These are phyloP conservation scores for Creontiades dilutus DNA, from an alignment of 2,888 invertebrate genomes.

Conservation along the genomic window DNA sequence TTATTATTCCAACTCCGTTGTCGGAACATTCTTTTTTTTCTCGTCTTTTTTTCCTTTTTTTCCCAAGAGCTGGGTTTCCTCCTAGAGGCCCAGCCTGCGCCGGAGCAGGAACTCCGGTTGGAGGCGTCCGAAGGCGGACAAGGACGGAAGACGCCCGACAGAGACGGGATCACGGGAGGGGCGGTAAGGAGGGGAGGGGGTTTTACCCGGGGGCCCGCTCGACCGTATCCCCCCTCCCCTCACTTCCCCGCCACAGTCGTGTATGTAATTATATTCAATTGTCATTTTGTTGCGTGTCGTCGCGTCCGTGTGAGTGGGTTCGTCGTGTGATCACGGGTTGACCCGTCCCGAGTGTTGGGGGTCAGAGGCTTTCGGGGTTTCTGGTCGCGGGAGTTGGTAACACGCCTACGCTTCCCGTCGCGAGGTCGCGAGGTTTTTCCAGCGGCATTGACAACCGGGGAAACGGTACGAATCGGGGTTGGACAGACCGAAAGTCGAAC, in stretches of 20 bases:
- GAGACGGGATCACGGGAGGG: constrained; percentile 9
- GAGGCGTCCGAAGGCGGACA: constrained; percentile 67
- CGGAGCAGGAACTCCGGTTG: constrained; percentile 70
- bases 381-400: constrained; percentile 11
- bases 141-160: constrained; percentile 60
- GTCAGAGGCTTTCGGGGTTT: constrained; percentile 55
- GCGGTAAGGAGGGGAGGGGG: too few species aligned
- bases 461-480: too few species aligned
- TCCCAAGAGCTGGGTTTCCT: constrained; percentile 9
- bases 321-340: constrained; percentile 35
- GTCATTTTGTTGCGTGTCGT: constrained; percentile 71
- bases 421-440: neutral
- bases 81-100: neutral
- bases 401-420: neutral
- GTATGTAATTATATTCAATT: constrained; percentile 72
- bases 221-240: constrained; percentile 64
- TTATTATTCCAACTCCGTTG: constrained; percentile 52
- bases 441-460: too few species aligned
- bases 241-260: constrained; percentile 5
- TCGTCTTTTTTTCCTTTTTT: neutral
- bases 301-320: constrained; percentile 41
- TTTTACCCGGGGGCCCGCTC: constrained; percentile 59
- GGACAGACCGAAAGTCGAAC: too few species aligned
- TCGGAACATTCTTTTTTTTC: constrained; percentile 29
- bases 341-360: neutral